Percentiles rank a stretch among this genome's conserved stretches.
These are phyloP conservation scores for Bagarius yarrelli DNA, from an alignment of 2,113 vertebrate species.

Conservation along the genomic window DNA sequence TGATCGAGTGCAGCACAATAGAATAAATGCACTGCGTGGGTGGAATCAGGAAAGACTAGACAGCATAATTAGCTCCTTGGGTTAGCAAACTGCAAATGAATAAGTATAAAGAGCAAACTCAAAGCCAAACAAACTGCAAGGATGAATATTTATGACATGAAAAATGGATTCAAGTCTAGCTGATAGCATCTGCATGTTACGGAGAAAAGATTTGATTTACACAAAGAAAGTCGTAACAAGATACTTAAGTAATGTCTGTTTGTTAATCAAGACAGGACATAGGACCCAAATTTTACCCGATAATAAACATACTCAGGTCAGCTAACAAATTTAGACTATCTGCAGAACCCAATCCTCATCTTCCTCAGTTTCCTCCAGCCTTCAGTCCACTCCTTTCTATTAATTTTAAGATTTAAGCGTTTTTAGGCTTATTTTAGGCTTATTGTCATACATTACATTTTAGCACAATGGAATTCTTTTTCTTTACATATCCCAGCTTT, in stretches of 20 bases:
- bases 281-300: neutral
- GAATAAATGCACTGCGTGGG: conserved; percentile 19
- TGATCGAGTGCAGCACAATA: neutral
- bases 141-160: neutral
- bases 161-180: neutral
- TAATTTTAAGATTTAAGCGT: too few species aligned
- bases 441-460: neutral
- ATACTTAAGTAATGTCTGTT: neutral
- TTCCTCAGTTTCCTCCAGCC: neutral
- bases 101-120: neutral
- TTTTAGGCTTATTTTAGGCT: too few species aligned
- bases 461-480: too few species aligned
- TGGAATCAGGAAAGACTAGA: conserved; percentile 18
- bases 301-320: neutral
- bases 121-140: neutral
- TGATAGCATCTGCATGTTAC: neutral
- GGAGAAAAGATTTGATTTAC: neutral
- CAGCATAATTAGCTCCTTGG: conserved; percentile 19
- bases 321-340: neutral
- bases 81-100: conserved; percentile 12
- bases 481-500: too few species aligned
- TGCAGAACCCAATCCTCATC: neutral
- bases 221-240: neutral
- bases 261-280: neutral
- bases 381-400: neutral